Conservation (phyloP, 1,140 invertebrate genomes). For the Penaeus chinensis region DNA sequence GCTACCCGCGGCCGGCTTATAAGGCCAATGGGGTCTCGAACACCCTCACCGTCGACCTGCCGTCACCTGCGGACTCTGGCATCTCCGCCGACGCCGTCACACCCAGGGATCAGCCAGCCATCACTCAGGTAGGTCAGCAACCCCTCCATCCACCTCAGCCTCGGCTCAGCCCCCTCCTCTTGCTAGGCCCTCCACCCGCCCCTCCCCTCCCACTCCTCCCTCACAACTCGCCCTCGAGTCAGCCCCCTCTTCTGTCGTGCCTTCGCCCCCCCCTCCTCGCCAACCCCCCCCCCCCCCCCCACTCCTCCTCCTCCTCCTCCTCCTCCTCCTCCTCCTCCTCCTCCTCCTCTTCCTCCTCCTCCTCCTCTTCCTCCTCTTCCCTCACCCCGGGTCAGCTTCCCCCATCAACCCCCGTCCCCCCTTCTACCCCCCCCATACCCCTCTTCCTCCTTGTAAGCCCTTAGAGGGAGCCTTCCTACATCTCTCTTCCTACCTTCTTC, state of each 20-base stretch:
- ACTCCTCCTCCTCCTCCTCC: too few species aligned
- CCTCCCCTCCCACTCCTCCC: background rate
- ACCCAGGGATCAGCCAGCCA: constrained; percentile 85
- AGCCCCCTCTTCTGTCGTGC: background rate
- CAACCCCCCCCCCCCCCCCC: too few species aligned
- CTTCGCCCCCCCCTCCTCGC: background rate
- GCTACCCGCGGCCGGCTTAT: constrained; percentile 71
- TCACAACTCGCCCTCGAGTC: background rate
- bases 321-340: too few species aligned
- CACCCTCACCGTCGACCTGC: constrained; percentile 79
- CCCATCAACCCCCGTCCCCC: too few species aligned
- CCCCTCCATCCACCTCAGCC: background rate
- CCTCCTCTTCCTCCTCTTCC: too few species aligned
- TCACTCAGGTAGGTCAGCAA: constrained; percentile 73
- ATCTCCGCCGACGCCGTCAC: constrained; percentile 92
- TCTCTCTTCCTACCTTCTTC: too few species aligned
- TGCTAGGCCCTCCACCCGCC: background rate
- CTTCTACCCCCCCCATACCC: too few species aligned
- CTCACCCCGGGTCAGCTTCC: too few species aligned
- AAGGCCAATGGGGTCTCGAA: constrained; percentile 58
- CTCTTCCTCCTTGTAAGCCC: too few species aligned
- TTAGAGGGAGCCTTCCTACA: too few species aligned
- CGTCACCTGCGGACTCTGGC: constrained; percentile 86
- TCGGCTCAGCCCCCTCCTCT: background rate
- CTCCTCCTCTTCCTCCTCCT: too few species aligned